phyloP scores from a whole-genome alignment of 2,888 invertebrate genomes.

The Chaetogeoica ovagalla region DNA sequence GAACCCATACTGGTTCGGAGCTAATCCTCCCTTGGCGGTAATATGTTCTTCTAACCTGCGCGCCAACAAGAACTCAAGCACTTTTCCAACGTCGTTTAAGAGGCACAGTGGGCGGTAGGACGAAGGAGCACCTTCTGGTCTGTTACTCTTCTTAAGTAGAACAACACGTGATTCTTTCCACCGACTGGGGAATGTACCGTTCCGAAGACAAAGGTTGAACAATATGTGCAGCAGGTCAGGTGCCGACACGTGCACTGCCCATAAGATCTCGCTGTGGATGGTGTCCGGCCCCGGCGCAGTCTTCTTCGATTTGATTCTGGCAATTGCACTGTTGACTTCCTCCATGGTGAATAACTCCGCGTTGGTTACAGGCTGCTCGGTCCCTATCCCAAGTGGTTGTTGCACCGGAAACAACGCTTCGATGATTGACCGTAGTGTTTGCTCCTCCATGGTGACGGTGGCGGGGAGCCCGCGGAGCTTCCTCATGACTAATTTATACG shows the following conservation, averaged over 20 bases:
- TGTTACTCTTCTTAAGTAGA: not conserved
- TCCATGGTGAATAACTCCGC: not conserved
- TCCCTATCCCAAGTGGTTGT: too few species aligned
- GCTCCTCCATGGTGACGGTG: not conserved
- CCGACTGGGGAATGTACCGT: too few species aligned
- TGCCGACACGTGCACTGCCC: not conserved
- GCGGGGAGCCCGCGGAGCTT: not conserved
- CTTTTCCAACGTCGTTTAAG: conserved; percentile 3
- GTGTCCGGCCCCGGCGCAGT: not conserved
- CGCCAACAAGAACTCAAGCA: not conserved
- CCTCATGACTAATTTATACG: not conserved
- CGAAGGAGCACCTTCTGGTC: not conserved
- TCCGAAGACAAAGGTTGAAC: not conserved
- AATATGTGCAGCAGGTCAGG: not conserved
- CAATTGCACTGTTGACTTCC: not conserved
- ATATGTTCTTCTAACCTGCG: not conserved
- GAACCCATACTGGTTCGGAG: not conserved
- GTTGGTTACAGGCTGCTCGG: accelerated
- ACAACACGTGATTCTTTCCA: not conserved
- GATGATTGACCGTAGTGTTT: not conserved
- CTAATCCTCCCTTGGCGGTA: not conserved
- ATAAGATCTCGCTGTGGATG: not conserved
- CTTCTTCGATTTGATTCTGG: not conserved
- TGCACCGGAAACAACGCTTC: not conserved
- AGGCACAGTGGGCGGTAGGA: conserved; percentile 12